Percentiles rank a stretch among this genome's conserved stretches.
These are phyloP conservation scores for Hanleya hanleyi DNA, from an alignment of 2,888 invertebrate genomes.

Conservation along the genomic window DNA sequence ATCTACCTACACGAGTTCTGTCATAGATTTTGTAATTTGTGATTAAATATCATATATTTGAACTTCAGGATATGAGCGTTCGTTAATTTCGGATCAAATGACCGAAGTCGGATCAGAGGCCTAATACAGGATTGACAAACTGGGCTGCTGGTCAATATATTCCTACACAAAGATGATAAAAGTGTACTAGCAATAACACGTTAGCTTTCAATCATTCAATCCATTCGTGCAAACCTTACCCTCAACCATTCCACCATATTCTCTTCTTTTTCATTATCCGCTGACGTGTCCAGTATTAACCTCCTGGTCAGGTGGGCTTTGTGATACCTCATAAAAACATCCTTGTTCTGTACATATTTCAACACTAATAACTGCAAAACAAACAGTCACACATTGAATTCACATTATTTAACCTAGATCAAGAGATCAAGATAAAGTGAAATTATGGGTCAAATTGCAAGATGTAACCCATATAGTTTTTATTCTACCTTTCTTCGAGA, in stretches of 20 bases:
- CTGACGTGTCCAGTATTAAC: slow-evolving; percentile 97
- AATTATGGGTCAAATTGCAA: not conserved
- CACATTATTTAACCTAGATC: not conserved
- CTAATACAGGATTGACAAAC: too few relatives aligned
- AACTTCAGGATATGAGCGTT: too few relatives aligned
- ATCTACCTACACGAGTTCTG: too few relatives aligned
- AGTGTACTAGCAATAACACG: too few relatives aligned
- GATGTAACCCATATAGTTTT: not conserved
- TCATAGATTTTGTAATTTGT: too few relatives aligned
- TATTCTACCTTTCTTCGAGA: not conserved
- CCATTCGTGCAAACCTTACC: slow-evolving; percentile 72
- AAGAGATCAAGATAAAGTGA: not conserved
- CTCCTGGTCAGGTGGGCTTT: slow-evolving; percentile 97
- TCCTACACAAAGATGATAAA: too few relatives aligned
- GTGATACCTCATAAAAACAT: slow-evolving; percentile 99
- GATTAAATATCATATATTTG: too few relatives aligned
- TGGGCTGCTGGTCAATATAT: too few relatives aligned
- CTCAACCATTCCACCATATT: slow-evolving; percentile 97
- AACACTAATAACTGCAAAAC: slow-evolving; percentile 84
- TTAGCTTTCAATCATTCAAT: too few relatives aligned
- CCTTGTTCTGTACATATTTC: slow-evolving; percentile 99
- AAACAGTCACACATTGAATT: slow-evolving; percentile 2
- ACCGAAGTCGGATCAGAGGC: too few relatives aligned
- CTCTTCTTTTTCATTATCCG: slow-evolving; percentile 99
- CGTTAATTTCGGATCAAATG: too few relatives aligned